phyloP scores from a whole-genome alignment of 1,140 invertebrate genomes.

The Helicoverpa zea region DNA sequence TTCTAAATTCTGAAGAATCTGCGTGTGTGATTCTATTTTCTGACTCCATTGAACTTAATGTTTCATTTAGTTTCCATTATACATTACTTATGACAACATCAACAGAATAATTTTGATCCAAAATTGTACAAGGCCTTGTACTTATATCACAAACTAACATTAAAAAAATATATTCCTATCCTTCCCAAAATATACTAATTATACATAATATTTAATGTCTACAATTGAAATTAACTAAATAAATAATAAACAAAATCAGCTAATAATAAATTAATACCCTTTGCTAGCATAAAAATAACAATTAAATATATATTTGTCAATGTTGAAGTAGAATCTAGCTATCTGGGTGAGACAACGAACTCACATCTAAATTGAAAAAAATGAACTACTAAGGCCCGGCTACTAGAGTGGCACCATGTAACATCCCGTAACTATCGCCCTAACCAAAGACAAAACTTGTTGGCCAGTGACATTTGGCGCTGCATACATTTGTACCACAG shows the following conservation, averaged over 20 bases:
- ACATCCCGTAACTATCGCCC: conserved; percentile 27
- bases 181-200: conserved; percentile 23
- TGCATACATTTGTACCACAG: neutral
- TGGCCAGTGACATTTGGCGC: neutral
- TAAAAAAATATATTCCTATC: conserved; percentile 3
- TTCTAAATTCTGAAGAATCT: no score
- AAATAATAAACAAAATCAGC: neutral
- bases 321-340: conserved; percentile 18
- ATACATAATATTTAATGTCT: neutral
- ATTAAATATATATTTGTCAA: conserved; percentile 12
- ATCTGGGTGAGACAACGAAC: neutral
- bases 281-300: conserved; percentile 7
- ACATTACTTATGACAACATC: neutral
- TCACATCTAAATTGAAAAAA: neutral
- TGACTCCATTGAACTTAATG: conserved; percentile 19
- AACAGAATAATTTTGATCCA: neutral
- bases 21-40: no score
- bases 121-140: conserved; percentile 6
- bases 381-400: neutral
- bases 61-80: neutral
- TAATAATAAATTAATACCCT: conserved; percentile 21
- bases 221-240: conserved; percentile 13
- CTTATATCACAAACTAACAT: neutral
- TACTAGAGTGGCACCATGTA: neutral
- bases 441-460: neutral